A percentile compares a stretch with the other conserved stretches of the same genome.
Evolutionary conservation across 2,888 invertebrate species (phyloP).

Genomic region (Bedellia somnulentella): DNA sequence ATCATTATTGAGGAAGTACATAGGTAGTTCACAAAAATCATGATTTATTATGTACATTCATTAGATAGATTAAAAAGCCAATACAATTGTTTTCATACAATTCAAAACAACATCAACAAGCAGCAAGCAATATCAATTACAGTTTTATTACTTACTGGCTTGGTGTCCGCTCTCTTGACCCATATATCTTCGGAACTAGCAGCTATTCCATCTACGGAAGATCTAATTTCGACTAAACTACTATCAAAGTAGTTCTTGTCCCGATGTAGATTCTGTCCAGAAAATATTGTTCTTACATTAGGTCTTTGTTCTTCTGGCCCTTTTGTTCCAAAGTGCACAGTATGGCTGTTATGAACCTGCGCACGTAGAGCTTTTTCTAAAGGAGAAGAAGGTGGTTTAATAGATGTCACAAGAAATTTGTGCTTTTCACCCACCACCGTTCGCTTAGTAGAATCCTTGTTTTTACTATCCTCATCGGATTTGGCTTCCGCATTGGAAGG

Average conservation of each 20-base stretch:
- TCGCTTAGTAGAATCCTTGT: conserved; percentile 34
- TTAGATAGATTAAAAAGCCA: no score
- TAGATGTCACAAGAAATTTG: conserved; percentile 42
- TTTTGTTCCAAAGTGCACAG: conserved; percentile 69
- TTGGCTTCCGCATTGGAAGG: conserved; percentile 12
- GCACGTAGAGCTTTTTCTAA: conserved; percentile 48
- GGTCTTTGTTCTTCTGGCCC: conserved; percentile 59
- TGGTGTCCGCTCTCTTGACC: conserved; percentile 64
- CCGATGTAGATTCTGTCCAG: conserved; percentile 63
- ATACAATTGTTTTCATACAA: no score
- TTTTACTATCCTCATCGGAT: conserved; percentile 11
- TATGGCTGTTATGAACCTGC: conserved; percentile 62
- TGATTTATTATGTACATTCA: no score
- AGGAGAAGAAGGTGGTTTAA: conserved; percentile 29
- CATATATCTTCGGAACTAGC: conserved; percentile 71
- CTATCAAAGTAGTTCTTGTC: conserved; percentile 83
- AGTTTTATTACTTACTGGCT: conserved; percentile 66
- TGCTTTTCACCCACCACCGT: conserved; percentile 44
- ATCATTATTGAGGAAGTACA: no score
- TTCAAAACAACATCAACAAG: no score
- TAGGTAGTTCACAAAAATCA: no score
- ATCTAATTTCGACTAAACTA: conserved; percentile 79
- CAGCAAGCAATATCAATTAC: neutral
- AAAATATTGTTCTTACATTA: conserved; percentile 65
- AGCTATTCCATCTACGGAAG: conserved; percentile 66